Evolutionary conservation across 2,888 invertebrate genomes (phyloP).

Genomic region (Leptogaster cylindrica): DNA sequence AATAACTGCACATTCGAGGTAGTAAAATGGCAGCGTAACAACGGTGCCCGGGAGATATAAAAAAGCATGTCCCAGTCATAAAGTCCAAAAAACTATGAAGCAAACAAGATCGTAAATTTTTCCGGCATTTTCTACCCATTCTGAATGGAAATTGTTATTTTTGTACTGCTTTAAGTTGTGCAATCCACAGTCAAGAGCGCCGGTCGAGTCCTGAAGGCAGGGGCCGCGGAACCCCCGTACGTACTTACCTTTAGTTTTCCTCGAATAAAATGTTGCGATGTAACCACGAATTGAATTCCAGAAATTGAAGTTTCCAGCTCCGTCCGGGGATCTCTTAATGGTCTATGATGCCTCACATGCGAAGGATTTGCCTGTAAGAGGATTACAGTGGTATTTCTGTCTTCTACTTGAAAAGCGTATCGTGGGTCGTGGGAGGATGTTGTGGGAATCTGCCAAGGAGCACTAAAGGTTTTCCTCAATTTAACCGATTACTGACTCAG

Average conservation of each 20-base stretch:
- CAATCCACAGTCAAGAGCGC: no score
- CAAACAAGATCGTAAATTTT: constrained; percentile 20
- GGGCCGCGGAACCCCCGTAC: no score
- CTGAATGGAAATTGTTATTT: constrained; percentile 20
- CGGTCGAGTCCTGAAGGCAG: no score
- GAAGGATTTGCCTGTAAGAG: constrained; percentile 56
- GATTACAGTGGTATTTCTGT: constrained; percentile 25
- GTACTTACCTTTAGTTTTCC: constrained; percentile 65
- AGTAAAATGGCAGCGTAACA: not conserved
- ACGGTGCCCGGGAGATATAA: not conserved
- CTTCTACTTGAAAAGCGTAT: not conserved
- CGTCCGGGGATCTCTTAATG: constrained; percentile 54
- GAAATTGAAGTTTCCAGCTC: constrained; percentile 64
- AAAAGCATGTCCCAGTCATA: constrained; percentile 31
- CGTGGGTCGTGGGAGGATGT: not conserved
- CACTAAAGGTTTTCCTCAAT: no score
- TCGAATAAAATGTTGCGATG: constrained; percentile 63
- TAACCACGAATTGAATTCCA: constrained; percentile 65
- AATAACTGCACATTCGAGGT: not conserved
- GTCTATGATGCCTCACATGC: constrained; percentile 58
- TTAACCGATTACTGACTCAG: no score
- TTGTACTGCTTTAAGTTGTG: constrained; percentile 2
- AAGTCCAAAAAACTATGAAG: constrained; percentile 19
- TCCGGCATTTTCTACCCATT: constrained; percentile 11
- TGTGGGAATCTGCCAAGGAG: not conserved